Conservation (phyloP, 2,113 vertebrate genomes). For the Tupaia tana region DNA sequence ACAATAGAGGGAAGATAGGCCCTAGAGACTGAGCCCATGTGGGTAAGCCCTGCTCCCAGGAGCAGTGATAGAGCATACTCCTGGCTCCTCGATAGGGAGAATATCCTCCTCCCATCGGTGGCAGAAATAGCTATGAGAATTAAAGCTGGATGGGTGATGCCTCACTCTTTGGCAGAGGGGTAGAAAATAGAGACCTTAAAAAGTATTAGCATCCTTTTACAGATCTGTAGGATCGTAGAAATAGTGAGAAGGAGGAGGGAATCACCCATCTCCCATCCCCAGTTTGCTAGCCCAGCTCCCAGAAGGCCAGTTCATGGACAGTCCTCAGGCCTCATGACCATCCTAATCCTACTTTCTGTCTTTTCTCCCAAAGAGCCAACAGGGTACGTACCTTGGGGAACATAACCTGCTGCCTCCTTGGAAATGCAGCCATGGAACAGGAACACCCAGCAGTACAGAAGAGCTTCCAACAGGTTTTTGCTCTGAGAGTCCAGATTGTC, state of each 20-base stretch:
- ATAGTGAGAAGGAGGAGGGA: not conserved
- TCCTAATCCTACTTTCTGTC: not conserved
- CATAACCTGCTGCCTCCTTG: not conserved
- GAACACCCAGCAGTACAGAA: not conserved
- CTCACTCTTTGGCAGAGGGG: not conserved
- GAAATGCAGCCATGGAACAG: not conserved
- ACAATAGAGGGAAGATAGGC: not conserved
- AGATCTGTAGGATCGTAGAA: not conserved
- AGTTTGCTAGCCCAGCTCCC: not conserved
- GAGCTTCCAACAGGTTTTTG: not conserved
- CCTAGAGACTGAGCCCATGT: not conserved
- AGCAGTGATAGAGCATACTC: not conserved
- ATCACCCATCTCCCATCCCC: not conserved
- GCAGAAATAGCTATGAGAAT: not conserved
- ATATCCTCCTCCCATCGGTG: not conserved
- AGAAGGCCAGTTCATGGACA: not conserved
- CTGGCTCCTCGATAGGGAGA: not conserved
- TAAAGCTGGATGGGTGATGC: not conserved
- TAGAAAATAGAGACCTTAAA: not conserved
- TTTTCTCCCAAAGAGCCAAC: not conserved
- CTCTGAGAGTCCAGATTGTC: not conserved
- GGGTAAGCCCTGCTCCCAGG: not conserved
- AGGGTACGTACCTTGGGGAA: not conserved
- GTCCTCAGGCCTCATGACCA: accelerated
- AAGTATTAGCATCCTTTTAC: not conserved